Evolutionary conservation across 2,888 invertebrate genomes (phyloP).

Genomic region (Caenorhabditis japonica): DNA sequence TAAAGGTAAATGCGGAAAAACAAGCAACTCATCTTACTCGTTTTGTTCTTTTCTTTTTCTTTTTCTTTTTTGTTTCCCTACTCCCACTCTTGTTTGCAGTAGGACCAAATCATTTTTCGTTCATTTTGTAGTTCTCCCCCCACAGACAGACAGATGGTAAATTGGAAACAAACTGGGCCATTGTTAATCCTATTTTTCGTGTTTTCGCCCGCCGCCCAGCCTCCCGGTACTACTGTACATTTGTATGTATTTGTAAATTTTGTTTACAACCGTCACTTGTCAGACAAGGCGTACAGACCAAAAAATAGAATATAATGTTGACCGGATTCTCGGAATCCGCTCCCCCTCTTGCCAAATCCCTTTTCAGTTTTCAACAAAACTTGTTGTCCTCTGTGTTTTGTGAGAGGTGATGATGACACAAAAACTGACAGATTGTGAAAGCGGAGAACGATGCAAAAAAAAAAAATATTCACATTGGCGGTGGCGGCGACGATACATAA

Average conservation of each 20-base stretch:
- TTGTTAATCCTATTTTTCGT: conserved; percentile 43
- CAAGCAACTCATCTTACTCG: too few relatives aligned
- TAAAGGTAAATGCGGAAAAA: too few relatives aligned
- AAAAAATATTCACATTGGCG: conserved; percentile 33
- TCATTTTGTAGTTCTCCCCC: too few relatives aligned
- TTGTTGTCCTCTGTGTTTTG: conserved; percentile 39
- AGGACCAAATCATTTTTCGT: conserved; percentile 43
- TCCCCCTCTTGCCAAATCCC: conserved; percentile 13
- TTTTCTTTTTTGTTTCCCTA: too few relatives aligned
- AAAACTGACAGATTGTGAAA: conserved; percentile 36
- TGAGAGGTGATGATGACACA: conserved; percentile 24
- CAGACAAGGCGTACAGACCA: neutral
- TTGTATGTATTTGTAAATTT: too few relatives aligned
- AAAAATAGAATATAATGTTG: conserved; percentile 13
- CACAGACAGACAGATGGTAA: too few relatives aligned
- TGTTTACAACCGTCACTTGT: conserved; percentile 27
- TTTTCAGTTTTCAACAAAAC: conserved; percentile 23
- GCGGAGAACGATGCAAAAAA: too few relatives aligned
- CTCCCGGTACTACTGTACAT: neutral
- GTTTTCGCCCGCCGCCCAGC: neutral
- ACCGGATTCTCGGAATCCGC: conserved; percentile 32
- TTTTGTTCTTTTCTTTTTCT: too few relatives aligned
- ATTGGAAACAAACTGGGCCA: conserved; percentile 35
- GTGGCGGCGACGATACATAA: too few relatives aligned
- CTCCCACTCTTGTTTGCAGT: conserved; percentile 34